Evolutionary conservation across 2,797 vertebrate genomes (phyloP).

Genomic region (Erethizon dorsatum): DNA sequence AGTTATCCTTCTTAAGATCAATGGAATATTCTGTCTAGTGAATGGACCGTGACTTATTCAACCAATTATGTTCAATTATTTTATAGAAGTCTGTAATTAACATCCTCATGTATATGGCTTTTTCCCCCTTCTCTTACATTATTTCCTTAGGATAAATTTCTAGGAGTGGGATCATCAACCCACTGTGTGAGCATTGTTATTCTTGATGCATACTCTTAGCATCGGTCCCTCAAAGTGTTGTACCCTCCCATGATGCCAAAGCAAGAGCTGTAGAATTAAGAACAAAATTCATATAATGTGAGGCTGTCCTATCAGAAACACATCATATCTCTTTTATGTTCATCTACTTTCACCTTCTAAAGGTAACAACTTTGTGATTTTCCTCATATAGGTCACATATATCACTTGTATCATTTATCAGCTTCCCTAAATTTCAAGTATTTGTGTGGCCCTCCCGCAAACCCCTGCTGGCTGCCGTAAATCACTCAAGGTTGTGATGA

Average conservation of each 20-base stretch:
- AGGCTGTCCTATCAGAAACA: not conserved
- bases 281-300: not conserved
- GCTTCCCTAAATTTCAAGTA: not conserved
- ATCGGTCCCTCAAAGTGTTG: not conserved
- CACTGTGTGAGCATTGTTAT: not conserved
- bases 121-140: not conserved
- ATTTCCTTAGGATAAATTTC: conserved; percentile 36
- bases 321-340: not conserved
- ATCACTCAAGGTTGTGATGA: not conserved
- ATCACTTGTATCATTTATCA: conserved; percentile 12
- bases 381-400: not conserved
- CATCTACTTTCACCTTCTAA: conserved; percentile 28
- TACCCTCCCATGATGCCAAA: not conserved
- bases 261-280: not conserved
- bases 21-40: not conserved
- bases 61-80: not conserved
- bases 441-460: not conserved
- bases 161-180: not conserved
- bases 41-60: not conserved
- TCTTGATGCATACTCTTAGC: not conserved
- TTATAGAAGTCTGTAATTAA: not conserved
- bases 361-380: not conserved
- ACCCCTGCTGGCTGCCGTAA: not conserved
- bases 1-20: not conserved
- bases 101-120: not conserved